Evolutionary conservation across 2,797 vertebrate species (phyloP).

Genomic region (Phrynocephalus forsythii): DNA sequence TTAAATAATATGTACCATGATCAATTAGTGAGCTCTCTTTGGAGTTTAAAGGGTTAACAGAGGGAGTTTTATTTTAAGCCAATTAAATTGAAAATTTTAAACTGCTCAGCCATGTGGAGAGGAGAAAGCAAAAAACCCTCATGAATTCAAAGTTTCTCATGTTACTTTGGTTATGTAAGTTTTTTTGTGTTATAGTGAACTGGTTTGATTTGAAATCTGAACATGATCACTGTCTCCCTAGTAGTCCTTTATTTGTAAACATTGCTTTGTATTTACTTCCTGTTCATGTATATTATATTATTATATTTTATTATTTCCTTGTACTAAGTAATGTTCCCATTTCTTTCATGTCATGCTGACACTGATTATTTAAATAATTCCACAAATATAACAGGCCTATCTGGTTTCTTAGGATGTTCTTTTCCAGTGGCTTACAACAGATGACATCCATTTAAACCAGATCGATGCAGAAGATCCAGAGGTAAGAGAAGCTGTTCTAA

Average conservation of each 20-base stretch:
- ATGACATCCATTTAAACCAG: constrained; percentile 91
- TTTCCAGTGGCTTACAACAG: constrained; percentile 95
- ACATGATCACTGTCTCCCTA: background rate
- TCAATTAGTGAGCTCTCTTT: background rate
- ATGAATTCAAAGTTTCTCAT: background rate
- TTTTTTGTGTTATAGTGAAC: background rate
- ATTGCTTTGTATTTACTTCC: constrained; percentile 1
- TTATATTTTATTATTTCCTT: too few relatives aligned
- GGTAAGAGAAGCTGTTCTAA: constrained; percentile 75
- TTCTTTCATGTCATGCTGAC: too few relatives aligned
- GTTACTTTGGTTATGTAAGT: too few relatives aligned
- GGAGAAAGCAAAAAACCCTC: background rate
- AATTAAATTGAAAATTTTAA: background rate
- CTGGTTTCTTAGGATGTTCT: constrained; percentile 87
- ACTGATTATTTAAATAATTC: background rate
- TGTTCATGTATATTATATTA: background rate
- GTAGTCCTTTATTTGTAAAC: background rate
- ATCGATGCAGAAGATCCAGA: constrained; percentile 96
- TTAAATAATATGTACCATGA: background rate
- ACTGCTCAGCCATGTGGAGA: background rate
- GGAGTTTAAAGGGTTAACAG: background rate
- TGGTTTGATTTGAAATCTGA: background rate
- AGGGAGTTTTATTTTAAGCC: background rate
- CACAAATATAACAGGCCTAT: constrained; percentile 26
- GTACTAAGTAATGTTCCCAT: too few relatives aligned